These are phyloP conservation scores for Cheirogaleus medius DNA, from an alignment of 2,113 vertebrate genomes.

Conservation along the genomic window DNA sequence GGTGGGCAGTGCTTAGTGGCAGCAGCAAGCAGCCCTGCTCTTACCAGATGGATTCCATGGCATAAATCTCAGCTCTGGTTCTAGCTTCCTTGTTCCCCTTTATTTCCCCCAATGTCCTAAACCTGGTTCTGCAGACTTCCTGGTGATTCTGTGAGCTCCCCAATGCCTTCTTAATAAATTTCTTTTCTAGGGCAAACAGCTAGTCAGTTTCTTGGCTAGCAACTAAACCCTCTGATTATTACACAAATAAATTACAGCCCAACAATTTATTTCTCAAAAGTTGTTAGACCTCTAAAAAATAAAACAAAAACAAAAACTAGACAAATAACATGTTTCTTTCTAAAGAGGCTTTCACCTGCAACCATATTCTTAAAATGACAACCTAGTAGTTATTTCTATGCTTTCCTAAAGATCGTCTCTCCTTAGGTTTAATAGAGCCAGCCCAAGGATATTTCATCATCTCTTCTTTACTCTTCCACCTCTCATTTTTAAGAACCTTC, in stretches of 20 bases:
- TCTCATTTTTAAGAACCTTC: background rate
- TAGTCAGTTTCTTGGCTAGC: background rate
- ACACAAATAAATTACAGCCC: background rate
- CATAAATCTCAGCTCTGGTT: background rate
- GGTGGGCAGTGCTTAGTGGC: background rate
- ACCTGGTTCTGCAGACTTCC: background rate
- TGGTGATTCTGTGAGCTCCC: background rate
- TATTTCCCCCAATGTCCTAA: background rate
- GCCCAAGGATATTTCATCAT: background rate
- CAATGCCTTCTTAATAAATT: background rate
- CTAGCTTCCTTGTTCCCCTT: background rate
- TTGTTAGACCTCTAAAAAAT: background rate
- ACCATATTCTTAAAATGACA: background rate
- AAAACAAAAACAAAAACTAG: background rate
- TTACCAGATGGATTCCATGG: background rate
- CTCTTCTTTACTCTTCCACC: background rate
- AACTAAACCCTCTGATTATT: background rate
- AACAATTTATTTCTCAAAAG: background rate
- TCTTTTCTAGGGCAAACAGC: background rate
- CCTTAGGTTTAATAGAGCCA: background rate
- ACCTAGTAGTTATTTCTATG: background rate
- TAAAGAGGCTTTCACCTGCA: background rate
- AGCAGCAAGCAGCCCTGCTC: background rate
- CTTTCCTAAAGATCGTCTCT: background rate
- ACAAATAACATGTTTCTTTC: background rate